phyloP scores from a whole-genome alignment of 2,888 invertebrate species.

The Hylaea fasciaria region DNA sequence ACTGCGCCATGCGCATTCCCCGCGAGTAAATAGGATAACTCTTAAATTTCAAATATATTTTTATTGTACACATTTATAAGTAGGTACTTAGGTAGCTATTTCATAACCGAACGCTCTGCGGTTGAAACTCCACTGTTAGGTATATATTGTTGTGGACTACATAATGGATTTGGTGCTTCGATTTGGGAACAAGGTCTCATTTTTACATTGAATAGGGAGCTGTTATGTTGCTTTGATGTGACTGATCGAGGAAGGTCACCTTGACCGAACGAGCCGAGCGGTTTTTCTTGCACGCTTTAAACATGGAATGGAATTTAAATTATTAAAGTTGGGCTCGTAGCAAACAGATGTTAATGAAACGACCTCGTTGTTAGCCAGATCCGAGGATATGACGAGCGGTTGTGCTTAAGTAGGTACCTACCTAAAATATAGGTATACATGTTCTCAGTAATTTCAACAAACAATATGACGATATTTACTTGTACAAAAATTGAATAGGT shows the following conservation, averaged over 20 bases:
- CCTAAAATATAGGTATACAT: constrained; percentile 1
- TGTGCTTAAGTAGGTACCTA: constrained; percentile 7
- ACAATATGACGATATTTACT: constrained; percentile 17
- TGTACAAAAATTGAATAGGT: constrained; percentile 5
- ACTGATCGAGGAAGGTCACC: constrained; percentile 76
- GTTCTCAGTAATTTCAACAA: constrained; percentile 11
- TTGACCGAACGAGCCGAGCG: constrained; percentile 68
- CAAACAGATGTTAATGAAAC: constrained; percentile 41
- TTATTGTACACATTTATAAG: too few species aligned
- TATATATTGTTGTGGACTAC: constrained; percentile 22
- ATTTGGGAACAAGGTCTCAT: constrained; percentile 63
- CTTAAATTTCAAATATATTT: too few species aligned
- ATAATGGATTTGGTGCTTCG: constrained; percentile 52
- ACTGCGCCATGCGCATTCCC: too few species aligned
- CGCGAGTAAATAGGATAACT: too few species aligned
- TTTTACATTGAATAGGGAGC: constrained; percentile 80
- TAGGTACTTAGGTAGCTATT: too few species aligned
- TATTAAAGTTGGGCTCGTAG: constrained; percentile 32
- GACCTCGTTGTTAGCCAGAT: constrained; percentile 40
- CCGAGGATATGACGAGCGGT: constrained; percentile 29
- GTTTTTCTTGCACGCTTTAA: constrained; percentile 51
- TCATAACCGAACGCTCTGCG: too few species aligned
- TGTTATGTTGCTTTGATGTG: constrained; percentile 70
- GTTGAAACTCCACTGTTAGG: background rate
- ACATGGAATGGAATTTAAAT: constrained; percentile 47